Conservation (phyloP, 2,888 invertebrate genomes). For the Apocheima hispidaria region DNA sequence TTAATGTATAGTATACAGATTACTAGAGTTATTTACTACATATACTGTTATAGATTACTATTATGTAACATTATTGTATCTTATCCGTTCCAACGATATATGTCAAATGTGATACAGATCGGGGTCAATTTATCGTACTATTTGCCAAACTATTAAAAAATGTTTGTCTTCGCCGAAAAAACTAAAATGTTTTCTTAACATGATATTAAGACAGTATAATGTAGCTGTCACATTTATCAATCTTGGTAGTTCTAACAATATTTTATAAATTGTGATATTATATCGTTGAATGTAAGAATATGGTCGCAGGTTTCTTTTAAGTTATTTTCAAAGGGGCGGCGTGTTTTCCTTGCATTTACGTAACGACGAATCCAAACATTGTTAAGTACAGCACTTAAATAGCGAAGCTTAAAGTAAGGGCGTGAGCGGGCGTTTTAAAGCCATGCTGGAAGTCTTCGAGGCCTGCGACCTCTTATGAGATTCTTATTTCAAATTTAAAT, state of each 20-base stretch:
- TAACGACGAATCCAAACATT: conserved; percentile 67
- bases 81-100: no score
- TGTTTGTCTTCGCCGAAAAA: no score
- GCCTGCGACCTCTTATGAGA: background rate
- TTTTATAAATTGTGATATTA: background rate
- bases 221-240: no score
- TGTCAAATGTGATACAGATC: no score
- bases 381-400: conserved; percentile 67
- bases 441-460: background rate
- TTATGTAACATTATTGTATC: no score
- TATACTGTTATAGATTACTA: no score
- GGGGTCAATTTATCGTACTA: no score
- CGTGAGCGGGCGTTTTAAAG: conserved; percentile 5
- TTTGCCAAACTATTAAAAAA: no score
- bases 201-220: no score
- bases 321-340: conserved; percentile 61
- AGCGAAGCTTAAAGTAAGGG: conserved; percentile 45
- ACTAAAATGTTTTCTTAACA: no score
- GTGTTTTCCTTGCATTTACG: conserved; percentile 64
- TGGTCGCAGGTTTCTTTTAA: conserved; percentile 52
- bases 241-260: background rate
- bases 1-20: no score
- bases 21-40: no score
- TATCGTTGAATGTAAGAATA: background rate
- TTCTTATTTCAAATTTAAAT: background rate